Evolutionary conservation across 2,113 vertebrate genomes (phyloP).

Genomic region (Lonchura striata): DNA sequence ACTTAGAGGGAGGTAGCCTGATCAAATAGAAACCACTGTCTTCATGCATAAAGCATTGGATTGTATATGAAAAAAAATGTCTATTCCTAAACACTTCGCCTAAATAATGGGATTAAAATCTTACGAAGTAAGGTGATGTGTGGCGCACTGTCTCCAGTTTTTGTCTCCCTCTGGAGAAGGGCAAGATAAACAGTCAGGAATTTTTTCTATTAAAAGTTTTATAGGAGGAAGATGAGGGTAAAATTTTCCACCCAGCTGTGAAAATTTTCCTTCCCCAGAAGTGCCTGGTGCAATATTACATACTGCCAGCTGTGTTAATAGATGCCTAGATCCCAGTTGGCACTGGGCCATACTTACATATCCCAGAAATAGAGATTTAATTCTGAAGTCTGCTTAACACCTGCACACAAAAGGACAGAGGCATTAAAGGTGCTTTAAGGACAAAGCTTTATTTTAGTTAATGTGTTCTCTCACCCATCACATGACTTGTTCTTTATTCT

Average conservation of each 20-base stretch:
- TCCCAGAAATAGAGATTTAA: slow-evolving; percentile 1
- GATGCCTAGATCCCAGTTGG: neutral
- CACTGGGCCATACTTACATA: neutral
- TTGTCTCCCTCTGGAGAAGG: neutral
- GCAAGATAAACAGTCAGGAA: neutral
- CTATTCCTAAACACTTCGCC: neutral
- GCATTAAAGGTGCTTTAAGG: slow-evolving; percentile 30
- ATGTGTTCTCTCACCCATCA: neutral
- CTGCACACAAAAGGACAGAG: slow-evolving; percentile 12
- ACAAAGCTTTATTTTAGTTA: neutral
- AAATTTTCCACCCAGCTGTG: slow-evolving; percentile 4
- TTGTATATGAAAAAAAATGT: neutral
- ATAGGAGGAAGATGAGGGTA: neutral
- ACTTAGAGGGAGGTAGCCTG: neutral
- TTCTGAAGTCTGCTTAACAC: slow-evolving; percentile 16
- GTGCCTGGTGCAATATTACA: neutral
- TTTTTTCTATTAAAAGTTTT: neutral
- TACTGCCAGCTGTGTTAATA: slow-evolving; percentile 46
- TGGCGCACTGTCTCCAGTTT: neutral
- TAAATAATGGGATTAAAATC: neutral
- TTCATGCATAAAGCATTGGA: neutral
- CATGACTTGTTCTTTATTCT: neutral
- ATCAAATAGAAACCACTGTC: neutral
- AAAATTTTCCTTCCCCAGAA: neutral
- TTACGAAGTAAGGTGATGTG: neutral